Base-by-base conservation (phyloP, 2,888 invertebrate genomes). In the Leptothorax acervorum region DNA sequence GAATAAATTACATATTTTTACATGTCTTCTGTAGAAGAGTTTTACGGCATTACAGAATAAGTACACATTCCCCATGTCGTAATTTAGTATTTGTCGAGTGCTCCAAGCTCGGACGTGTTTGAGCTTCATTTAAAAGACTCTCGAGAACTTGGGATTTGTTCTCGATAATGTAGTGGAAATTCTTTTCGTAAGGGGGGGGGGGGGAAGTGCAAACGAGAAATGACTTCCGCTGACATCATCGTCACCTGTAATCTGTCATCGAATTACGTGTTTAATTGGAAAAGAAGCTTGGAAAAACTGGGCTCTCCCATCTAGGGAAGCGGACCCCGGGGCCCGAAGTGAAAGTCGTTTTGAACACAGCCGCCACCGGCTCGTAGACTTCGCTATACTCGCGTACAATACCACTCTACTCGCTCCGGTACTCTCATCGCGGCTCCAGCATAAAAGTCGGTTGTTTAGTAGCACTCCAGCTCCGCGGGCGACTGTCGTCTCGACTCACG, bases 391-490 rank as follows among this genome's bases (percentile, higher is more conserved):
- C 42, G 42, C 87, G 87, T 86, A 81, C 79, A 81, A 81, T 81
- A 60, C 84, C 85, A 66, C 83, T 78, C 70, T 79, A 78, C 84
- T 82, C 62, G 75, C 60, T 71, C 42, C 60, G 51, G 73, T 85
- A 76, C 90, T 89, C 90, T 91, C 88, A 86, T 89, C 88, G 89
- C 88, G 86, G 89, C 86, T 92, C 91, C 90, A 88, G 90, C 88
- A 84, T 91, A 92, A 93, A 90, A 92, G 90, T 92, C 92, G 88
- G 92, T 92, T 93, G 92, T 93, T 92, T 93, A 92, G 93, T 93
- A 91, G 90, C 90, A 87, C 87, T 92, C 91, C 91, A 83, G 91
- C 89, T 90, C 85, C 89, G 85, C 89, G 85, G 68, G 88, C 89
- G 89, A 88, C 86, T 81, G 86, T 87, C 90, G 89, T 88, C 90